Percentiles rank a stretch among this genome's conserved stretches.
Conservation (phyloP, 2,888 invertebrate genomes). For the Pyralis farinalis region DNA sequence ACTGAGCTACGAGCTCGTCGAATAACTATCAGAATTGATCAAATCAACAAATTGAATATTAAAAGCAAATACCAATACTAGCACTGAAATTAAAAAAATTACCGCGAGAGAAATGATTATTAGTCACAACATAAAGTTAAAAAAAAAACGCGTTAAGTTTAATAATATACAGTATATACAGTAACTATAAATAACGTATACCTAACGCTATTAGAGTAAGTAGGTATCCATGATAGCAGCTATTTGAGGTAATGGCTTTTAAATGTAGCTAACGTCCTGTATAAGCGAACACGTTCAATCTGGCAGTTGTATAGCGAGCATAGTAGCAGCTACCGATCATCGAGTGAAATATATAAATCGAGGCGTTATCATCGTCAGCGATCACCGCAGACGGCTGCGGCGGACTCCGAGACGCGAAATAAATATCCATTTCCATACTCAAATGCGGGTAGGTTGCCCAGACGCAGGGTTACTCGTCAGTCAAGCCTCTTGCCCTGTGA, state of each 20-base stretch:
- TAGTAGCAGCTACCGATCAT: slow-evolving; percentile 70
- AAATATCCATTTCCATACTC: slow-evolving; percentile 78
- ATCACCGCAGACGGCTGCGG: slow-evolving; percentile 64
- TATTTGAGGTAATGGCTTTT: slow-evolving; percentile 16
- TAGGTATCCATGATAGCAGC: neutral
- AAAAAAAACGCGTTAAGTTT: too few relatives aligned
- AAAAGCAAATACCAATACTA: too few relatives aligned
- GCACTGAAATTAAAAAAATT: too few relatives aligned
- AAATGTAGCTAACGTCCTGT: slow-evolving; percentile 37
- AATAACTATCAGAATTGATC: too few relatives aligned
- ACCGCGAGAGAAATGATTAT: too few relatives aligned
- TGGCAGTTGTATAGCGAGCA: slow-evolving; percentile 63
- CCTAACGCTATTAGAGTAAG: neutral
- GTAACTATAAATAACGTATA: too few relatives aligned
- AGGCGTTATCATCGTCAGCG: slow-evolving; percentile 71
- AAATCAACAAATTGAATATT: too few relatives aligned
- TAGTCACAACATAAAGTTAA: too few relatives aligned
- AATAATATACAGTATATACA: too few relatives aligned
- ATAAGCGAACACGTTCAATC: slow-evolving; percentile 36
- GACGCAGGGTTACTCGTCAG: slow-evolving; percentile 37
- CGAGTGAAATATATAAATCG: slow-evolving; percentile 77
- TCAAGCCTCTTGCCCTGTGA: slow-evolving; percentile 27
- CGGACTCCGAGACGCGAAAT: slow-evolving; percentile 60
- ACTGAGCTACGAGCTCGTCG: too few relatives aligned
- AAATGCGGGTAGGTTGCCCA: slow-evolving; percentile 48